phyloP scores from a whole-genome alignment of 2,888 invertebrate genomes.

The Atethmia centrago region DNA sequence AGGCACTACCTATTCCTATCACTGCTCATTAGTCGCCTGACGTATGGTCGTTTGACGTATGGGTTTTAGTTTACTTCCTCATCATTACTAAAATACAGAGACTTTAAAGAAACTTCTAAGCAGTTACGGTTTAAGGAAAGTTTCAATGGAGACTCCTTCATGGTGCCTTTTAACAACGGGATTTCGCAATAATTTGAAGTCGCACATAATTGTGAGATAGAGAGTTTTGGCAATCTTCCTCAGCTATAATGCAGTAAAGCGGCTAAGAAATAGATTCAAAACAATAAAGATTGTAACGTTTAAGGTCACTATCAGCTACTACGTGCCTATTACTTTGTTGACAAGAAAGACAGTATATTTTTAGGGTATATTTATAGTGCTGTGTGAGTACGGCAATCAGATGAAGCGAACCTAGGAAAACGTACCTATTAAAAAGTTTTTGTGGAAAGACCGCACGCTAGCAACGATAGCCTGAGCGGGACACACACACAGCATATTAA shows the following conservation, averaged over 20 bases:
- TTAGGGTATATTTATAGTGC: not conserved
- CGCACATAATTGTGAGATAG: slow-evolving; percentile 6
- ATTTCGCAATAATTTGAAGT: slow-evolving; percentile 26
- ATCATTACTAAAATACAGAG: not conserved
- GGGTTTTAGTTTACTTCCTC: slow-evolving; percentile 1
- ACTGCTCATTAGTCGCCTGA: too few relatives aligned
- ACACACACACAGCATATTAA: not conserved
- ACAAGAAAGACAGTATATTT: not conserved
- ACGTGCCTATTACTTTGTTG: not conserved
- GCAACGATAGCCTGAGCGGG: not conserved
- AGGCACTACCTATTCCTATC: too few relatives aligned
- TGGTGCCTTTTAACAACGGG: slow-evolving; percentile 7
- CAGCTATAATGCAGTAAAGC: too few relatives aligned
- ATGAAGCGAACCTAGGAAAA: not conserved
- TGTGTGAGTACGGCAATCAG: not conserved
- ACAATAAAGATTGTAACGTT: slow-evolving; percentile 32
- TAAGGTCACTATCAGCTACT: not conserved
- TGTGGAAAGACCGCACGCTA: not conserved
- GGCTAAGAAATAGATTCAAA: slow-evolving; percentile 2
- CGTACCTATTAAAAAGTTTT: not conserved
- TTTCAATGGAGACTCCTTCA: slow-evolving; percentile 3
- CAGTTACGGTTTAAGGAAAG: slow-evolving; percentile 14
- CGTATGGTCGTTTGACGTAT: not conserved
- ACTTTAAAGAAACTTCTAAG: slow-evolving; percentile 1
- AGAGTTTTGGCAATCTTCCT: slow-evolving; percentile 29